Percentiles rank a stretch among this genome's conserved stretches.
These are phyloP conservation scores for Empidonax traillii DNA, from an alignment of 2,113 vertebrate genomes.

Conservation along the genomic window DNA sequence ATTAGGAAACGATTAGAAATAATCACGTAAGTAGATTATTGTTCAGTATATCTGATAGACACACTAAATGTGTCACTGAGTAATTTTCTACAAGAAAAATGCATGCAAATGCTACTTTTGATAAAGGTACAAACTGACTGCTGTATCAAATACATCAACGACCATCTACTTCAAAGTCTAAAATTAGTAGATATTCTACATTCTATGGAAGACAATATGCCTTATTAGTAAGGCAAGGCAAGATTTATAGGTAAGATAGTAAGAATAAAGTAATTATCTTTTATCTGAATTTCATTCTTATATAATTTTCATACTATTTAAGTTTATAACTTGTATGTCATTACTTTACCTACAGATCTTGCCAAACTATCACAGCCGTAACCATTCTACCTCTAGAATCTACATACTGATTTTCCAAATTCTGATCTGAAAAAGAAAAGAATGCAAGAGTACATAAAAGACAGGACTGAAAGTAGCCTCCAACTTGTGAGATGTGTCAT, in stretches of 20 bases:
- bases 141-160: background rate
- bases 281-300: background rate
- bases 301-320: background rate
- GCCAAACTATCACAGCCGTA: background rate
- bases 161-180: background rate
- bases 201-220: background rate
- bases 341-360: constrained; percentile 29
- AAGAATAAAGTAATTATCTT: background rate
- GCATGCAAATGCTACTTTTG: background rate
- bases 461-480: background rate
- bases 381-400: constrained; percentile 21
- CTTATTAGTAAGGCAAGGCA: background rate
- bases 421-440: background rate
- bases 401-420: constrained; percentile 22
- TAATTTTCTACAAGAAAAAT: background rate
- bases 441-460: background rate
- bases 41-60: background rate
- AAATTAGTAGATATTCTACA: background rate
- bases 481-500: background rate
- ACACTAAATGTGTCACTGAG: background rate
- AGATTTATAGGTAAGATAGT: constrained; percentile 33
- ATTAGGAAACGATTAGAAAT: background rate
- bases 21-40: background rate
- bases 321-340: background rate
- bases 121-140: background rate